These are phyloP conservation scores for Melanotaenia duboulayi DNA, from an alignment of 2,113 vertebrate genomes.

Conservation along the genomic window DNA sequence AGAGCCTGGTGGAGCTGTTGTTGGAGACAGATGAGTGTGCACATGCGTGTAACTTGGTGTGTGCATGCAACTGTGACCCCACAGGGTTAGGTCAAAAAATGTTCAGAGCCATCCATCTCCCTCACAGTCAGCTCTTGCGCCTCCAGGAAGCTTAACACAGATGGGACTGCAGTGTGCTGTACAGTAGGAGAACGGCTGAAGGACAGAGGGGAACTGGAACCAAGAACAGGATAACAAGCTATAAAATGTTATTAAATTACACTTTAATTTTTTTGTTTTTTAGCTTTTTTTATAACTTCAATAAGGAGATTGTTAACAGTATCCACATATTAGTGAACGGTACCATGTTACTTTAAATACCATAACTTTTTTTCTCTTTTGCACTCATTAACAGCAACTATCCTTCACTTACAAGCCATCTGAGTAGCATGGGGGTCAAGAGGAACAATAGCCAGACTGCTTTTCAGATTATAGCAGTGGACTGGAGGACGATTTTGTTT, in stretches of 20 bases:
- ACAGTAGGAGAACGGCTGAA: constrained; percentile 33
- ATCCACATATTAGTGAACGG: background rate
- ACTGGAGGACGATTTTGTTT: background rate
- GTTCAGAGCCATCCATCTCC: constrained; percentile 43
- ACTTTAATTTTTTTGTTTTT: background rate
- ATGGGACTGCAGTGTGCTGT: constrained; percentile 39
- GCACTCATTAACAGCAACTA: constrained; percentile 38
- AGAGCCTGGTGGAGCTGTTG: constrained; percentile 22
- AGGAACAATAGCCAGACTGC: constrained; percentile 53
- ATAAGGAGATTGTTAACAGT: background rate
- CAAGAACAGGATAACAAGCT: background rate
- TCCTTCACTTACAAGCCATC: constrained; percentile 18
- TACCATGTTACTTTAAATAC: background rate
- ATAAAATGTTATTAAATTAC: background rate
- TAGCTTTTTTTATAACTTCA: background rate
- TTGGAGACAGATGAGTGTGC: constrained; percentile 29
- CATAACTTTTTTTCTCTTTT: constrained; percentile 6
- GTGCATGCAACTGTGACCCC: constrained; percentile 6
- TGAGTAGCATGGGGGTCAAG: constrained; percentile 49
- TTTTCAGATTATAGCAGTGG: constrained; percentile 19
- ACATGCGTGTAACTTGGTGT: background rate
- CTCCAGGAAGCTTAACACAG: constrained; percentile 39
- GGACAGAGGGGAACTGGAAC: constrained; percentile 27
- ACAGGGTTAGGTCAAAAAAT: constrained; percentile 44
- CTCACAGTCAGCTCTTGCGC: constrained; percentile 33